These are phyloP conservation scores for Steinernema carpocapsae DNA, from an alignment of 2,888 invertebrate species.

Conservation along the genomic window DNA sequence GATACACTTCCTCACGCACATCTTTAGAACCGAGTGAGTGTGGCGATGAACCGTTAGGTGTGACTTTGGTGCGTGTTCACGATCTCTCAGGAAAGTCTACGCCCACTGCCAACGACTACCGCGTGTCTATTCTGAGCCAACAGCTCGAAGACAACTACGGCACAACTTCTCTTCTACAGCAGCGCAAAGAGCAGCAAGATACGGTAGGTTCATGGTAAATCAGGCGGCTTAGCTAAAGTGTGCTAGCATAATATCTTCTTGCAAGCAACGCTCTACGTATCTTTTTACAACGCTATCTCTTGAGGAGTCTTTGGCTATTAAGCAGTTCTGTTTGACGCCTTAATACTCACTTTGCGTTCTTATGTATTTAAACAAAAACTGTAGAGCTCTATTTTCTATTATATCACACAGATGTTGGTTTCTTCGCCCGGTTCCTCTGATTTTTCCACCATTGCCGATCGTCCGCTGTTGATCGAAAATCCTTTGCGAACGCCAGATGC, in stretches of 20 bases:
- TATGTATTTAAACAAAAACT: not conserved
- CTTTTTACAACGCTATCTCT: no score
- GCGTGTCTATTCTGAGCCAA: slow-evolving; percentile 65
- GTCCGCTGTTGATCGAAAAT: slow-evolving; percentile 41
- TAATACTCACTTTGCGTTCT: not conserved
- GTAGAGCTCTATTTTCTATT: no score
- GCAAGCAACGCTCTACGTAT: not conserved
- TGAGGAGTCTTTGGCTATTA: no score
- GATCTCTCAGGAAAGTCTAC: slow-evolving; percentile 4
- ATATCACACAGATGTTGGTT: slow-evolving; percentile 59
- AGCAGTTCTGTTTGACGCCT: no score
- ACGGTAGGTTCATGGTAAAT: slow-evolving; percentile 37
- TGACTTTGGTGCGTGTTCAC: slow-evolving; percentile 34
- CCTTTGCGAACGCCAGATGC: slow-evolving; percentile 57
- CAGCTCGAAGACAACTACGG: slow-evolving; percentile 67
- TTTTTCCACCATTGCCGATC: slow-evolving; percentile 22
- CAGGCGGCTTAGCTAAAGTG: not conserved
- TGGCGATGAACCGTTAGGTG: slow-evolving; percentile 52
- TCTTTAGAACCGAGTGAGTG: slow-evolving; percentile 68
- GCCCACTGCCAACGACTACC: slow-evolving; percentile 44
- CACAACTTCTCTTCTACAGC: slow-evolving; percentile 23
- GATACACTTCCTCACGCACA: slow-evolving; percentile 69
- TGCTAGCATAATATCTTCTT: not conserved
- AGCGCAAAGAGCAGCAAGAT: slow-evolving; percentile 39
- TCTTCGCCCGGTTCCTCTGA: slow-evolving; percentile 51